Evolutionary conservation across 23 tunicate species (phyloP).

Genomic region (Corella eumyota): DNA sequence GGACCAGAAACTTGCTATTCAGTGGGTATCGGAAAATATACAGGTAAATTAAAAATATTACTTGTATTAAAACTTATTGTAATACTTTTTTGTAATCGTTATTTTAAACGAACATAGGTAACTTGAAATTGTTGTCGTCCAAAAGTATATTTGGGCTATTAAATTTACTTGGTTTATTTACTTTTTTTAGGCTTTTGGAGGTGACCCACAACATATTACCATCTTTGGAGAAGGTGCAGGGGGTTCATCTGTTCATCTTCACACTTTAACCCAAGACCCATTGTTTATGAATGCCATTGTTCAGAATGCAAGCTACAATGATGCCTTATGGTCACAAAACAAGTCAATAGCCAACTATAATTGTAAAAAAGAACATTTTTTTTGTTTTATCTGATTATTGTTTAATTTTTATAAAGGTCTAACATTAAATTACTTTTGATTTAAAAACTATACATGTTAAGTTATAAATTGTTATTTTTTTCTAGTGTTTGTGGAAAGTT

Average conservation of each 20-base stretch:
- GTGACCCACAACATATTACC: constrained; percentile 37
- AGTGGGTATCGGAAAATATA: constrained; percentile 52
- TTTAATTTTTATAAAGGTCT: not conserved
- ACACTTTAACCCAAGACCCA: constrained; percentile 16
- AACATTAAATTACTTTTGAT: not conserved
- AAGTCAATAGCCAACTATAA: constrained; percentile 10
- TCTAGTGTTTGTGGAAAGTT: no score
- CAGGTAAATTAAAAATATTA: constrained; percentile 14
- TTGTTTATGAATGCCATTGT: constrained; percentile 34
- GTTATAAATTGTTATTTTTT: no score
- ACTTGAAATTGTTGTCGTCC: no score
- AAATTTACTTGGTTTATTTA: no score
- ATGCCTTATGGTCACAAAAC: constrained; percentile 20
- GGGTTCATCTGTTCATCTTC: constrained; percentile 53
- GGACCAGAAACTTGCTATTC: constrained; percentile 55
- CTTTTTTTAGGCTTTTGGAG: constrained; percentile 40
- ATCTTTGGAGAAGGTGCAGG: constrained; percentile 80
- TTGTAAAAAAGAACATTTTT: constrained; percentile 7
- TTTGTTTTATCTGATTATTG: no score
- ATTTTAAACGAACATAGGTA: no score
- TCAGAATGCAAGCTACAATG: constrained; percentile 62
- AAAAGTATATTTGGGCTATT: no score
- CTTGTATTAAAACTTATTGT: not conserved
- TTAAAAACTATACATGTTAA: no score
- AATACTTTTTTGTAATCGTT: not conserved